These are phyloP conservation scores for Nephila pilipes DNA, from an alignment of 1,140 invertebrate species.

Conservation along the genomic window DNA sequence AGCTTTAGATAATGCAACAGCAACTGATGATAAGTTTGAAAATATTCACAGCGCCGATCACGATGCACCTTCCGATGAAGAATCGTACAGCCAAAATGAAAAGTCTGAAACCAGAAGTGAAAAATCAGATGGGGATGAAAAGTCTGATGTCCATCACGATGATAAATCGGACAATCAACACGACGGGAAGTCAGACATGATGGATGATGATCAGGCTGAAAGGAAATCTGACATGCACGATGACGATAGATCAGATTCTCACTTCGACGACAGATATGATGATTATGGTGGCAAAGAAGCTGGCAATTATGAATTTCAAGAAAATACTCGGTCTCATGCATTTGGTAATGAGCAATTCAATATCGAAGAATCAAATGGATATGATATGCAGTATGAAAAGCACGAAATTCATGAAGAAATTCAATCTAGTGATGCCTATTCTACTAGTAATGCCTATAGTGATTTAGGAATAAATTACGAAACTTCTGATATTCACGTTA, in stretches of 20 bases:
- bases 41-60: too few relatives aligned
- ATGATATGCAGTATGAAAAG: not conserved
- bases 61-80: conserved; percentile 60
- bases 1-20: not conserved
- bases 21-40: not conserved
- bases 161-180: conserved; percentile 66
- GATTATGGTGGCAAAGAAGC: conserved; percentile 60
- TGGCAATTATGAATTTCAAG: conserved; percentile 9
- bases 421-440: not conserved
- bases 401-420: not conserved
- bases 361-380: not conserved
- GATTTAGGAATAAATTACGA: not conserved
- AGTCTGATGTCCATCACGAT: conserved; percentile 59
- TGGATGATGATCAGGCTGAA: conserved; percentile 45
- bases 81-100: conserved; percentile 66
- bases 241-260: conserved; percentile 78
- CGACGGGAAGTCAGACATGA: conserved; percentile 53
- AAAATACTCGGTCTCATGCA: conserved; percentile 13
- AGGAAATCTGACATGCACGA: conserved; percentile 85
- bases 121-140: conserved; percentile 62
- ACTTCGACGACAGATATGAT: conserved; percentile 86
- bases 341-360: not conserved
- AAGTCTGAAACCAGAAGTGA: conserved; percentile 68
- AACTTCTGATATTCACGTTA: not conserved
- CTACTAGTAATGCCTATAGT: not conserved